Base-by-base conservation (phyloP, 2,888 invertebrate species). In the Microlaimidae sp. region DNA sequence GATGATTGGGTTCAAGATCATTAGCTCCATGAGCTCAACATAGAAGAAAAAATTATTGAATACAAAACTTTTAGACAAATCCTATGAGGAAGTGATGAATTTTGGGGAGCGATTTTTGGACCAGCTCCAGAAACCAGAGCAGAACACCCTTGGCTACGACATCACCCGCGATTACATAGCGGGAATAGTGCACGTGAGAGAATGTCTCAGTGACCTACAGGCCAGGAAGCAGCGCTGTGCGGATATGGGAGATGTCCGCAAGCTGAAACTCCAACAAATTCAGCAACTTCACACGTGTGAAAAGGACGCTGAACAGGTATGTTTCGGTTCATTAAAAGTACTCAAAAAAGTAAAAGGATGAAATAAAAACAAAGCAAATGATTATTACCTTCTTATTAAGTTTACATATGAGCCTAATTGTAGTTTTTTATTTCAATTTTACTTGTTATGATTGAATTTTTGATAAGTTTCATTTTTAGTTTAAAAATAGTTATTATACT, bases 21-120 rank as follows among this genome's bases (percentile, higher is more conserved):
- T n/a, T n/a, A n/a, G n/a, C n/a, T n/a, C n/a, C n/a, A n/a, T n/a
- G n/a, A n/a, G n/a, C n/a, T n/a, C n/a, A n/a, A n/a, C n/a, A n/a
- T n/a, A n/a, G n/a, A n/a, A n/a, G n/a, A n/a, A n/a, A n/a, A n/a
- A n/a, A n/a, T n/a, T n/a, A n/a, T n/a, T n/a, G n/a, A n/a, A n/a
- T n/a, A n/a, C n/a, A n/a, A n/a, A n/a, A n/a, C n/a, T n/a, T 63
- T n/a, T 64, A 83, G 83, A 80, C 66, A 72, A 73, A 53, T 73
- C 82, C 59, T 81, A 81, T 69, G 75, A 77, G 57, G 80, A 82
- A 66, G 74, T 82, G 58, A 75, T 80, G 52, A 78, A 78, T 64
- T 82, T 82, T 72, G 83, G 83, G 10, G 82, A 83, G 69, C 82
- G 81, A 68, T 74, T 84, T 51, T 79, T 82, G 56, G 83, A 83